These are phyloP conservation scores for Callorhinus ursinus DNA, from an alignment of 2,113 vertebrate genomes.

Conservation along the genomic window DNA sequence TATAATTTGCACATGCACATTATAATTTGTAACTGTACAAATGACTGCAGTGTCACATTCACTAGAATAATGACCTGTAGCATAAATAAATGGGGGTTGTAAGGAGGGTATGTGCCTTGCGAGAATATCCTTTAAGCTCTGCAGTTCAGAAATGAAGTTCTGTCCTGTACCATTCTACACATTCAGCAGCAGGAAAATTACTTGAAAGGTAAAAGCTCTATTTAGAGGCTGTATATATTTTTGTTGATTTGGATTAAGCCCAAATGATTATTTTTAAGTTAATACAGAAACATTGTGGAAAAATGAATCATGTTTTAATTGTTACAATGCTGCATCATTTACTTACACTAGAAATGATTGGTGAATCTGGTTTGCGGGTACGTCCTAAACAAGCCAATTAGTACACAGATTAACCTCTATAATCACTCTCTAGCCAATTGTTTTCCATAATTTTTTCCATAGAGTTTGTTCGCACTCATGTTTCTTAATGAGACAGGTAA, in stretches of 20 bases:
- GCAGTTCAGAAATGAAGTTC: conserved; percentile 63
- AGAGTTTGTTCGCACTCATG: conserved; percentile 72
- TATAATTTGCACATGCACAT: conserved; percentile 73
- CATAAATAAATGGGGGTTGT: conserved; percentile 68
- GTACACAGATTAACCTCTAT: conserved; percentile 70
- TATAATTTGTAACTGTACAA: conserved; percentile 76
- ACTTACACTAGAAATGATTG: conserved; percentile 77
- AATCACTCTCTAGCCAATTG: conserved; percentile 82
- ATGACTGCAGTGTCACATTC: conserved; percentile 72
- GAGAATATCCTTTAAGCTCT: conserved; percentile 73
- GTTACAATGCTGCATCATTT: conserved; percentile 80
- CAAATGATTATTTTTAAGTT: conserved; percentile 81
- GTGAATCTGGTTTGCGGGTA: conserved; percentile 80
- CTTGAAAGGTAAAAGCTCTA: conserved; percentile 73
- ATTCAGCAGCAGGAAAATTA: conserved; percentile 52
- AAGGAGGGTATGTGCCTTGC: conserved; percentile 74
- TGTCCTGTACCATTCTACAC: neutral
- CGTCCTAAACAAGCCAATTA: conserved; percentile 82
- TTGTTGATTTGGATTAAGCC: conserved; percentile 81
- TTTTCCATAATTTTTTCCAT: conserved; percentile 75
- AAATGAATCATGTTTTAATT: conserved; percentile 84
- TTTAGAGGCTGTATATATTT: conserved; percentile 75
- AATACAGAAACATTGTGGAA: conserved; percentile 70
- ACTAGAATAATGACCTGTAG: conserved; percentile 78
- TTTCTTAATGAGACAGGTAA: conserved; percentile 84